These are phyloP conservation scores for Pyrocoelia pectoralis DNA, from an alignment of 2,888 invertebrate species.

Conservation along the genomic window DNA sequence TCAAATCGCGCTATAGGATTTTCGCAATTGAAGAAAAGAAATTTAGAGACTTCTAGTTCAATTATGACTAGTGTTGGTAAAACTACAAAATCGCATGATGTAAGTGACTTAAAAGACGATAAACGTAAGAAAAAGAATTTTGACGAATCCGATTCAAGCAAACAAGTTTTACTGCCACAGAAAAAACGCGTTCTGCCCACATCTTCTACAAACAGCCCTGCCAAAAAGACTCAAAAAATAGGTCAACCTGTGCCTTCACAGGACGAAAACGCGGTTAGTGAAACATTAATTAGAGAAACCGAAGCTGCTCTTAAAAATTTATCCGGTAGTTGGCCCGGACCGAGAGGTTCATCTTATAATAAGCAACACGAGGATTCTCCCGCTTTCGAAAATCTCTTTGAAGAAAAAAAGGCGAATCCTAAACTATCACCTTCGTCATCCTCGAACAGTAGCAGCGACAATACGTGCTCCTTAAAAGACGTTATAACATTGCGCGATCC, in stretches of 20 bases:
- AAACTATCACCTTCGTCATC: constrained; percentile 72
- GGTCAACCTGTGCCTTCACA: constrained; percentile 50
- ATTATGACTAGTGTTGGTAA: constrained; percentile 51
- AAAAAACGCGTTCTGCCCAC: constrained; percentile 65
- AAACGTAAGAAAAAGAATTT: constrained; percentile 60
- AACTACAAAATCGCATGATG: constrained; percentile 48
- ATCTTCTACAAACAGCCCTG: constrained; percentile 50
- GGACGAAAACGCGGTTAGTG: constrained; percentile 69
- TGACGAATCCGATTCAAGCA: constrained; percentile 52
- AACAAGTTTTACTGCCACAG: constrained; percentile 64
- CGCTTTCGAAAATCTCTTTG: constrained; percentile 84
- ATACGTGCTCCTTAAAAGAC: constrained; percentile 73
- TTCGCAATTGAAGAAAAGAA: constrained; percentile 75
- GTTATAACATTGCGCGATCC: constrained; percentile 64
- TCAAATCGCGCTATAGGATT: constrained; percentile 57
- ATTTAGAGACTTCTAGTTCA: constrained; percentile 60
- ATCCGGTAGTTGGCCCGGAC: constrained; percentile 86
- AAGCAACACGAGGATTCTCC: constrained; percentile 78
- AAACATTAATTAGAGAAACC: constrained; percentile 85
- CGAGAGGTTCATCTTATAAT: constrained; percentile 69
- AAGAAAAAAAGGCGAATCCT: constrained; percentile 76
- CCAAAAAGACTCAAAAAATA: constrained; percentile 61
- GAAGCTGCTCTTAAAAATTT: constrained; percentile 86
- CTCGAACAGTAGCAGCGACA: constrained; percentile 64
- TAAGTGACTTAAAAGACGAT: constrained; percentile 49